phyloP scores from a whole-genome alignment of 2,113 vertebrate species.

The Aviceda subcristata region DNA sequence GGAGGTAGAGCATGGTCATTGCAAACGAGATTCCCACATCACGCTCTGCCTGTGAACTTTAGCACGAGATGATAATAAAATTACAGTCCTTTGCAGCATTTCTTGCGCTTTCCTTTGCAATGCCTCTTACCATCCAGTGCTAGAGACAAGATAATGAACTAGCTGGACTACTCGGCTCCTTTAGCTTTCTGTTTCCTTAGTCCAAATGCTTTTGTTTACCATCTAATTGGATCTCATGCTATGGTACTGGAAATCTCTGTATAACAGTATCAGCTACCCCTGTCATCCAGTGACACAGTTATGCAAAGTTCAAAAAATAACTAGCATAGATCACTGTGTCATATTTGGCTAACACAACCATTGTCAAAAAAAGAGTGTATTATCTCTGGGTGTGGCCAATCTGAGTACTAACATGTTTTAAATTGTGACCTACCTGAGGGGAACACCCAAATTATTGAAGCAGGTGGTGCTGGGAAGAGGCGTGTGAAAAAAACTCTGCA shows the following conservation, averaged over 20 bases:
- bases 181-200: not conserved
- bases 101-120: not conserved
- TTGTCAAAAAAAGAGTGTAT: not conserved
- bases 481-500: conserved; percentile 26
- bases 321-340: not conserved
- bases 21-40: not conserved
- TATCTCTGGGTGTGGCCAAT: conserved; percentile 45
- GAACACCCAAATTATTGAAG: conserved; percentile 45
- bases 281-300: not conserved
- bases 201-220: not conserved
- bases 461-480: conserved; percentile 47
- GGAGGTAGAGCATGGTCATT: not conserved
- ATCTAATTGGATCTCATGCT: not conserved
- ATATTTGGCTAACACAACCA: not conserved
- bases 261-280: not conserved
- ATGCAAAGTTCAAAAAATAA: not conserved
- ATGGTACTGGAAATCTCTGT: not conserved
- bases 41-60: not conserved
- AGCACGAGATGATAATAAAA: not conserved
- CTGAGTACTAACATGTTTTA: conserved; percentile 55
- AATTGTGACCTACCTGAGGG: conserved; percentile 37
- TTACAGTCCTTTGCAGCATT: not conserved
- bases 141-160: not conserved
- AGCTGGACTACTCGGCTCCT: not conserved
- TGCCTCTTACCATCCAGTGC: not conserved